Percentiles rank a stretch among this genome's conserved stretches.
phyloP scores from a whole-genome alignment of 2,888 invertebrate species.

The Cryptocephalus primarius region DNA sequence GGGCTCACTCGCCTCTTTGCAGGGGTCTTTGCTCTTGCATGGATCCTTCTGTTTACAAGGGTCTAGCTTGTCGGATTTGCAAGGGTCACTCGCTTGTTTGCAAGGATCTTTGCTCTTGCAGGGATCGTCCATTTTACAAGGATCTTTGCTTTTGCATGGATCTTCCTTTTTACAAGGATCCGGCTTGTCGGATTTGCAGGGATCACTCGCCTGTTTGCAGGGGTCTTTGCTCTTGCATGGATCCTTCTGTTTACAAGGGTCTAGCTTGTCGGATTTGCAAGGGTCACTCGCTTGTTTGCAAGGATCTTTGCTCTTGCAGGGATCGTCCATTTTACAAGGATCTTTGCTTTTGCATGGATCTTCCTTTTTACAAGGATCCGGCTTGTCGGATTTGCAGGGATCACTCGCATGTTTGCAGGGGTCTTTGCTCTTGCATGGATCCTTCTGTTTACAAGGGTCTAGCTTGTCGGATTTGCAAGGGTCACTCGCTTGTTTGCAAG shows the following conservation, averaged over 20 bases:
- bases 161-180: slow-evolving; percentile 9
- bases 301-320: neutral
- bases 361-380: slow-evolving; percentile 9
- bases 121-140: too few relatives aligned
- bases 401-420: too few relatives aligned
- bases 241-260: slow-evolving; percentile 8
- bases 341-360: slow-evolving; percentile 10
- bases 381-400: neutral
- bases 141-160: slow-evolving; percentile 13
- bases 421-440: slow-evolving; percentile 10
- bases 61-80: slow-evolving; percentile 1
- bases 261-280: slow-evolving; percentile 1
- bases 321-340: too few relatives aligned
- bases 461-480: neutral
- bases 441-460: slow-evolving; percentile 7
- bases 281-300: slow-evolving; percentile 9
- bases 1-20: slow-evolving; percentile 5
- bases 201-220: too few relatives aligned
- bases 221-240: slow-evolving; percentile 10
- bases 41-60: slow-evolving; percentile 13
- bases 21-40: slow-evolving; percentile 8
- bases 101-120: slow-evolving; percentile 10
- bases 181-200: too few relatives aligned
- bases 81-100: neutral
- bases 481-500: slow-evolving; percentile 2